phyloP scores from a whole-genome alignment of 2,797 vertebrate genomes.

The Darevskia nairensis region DNA sequence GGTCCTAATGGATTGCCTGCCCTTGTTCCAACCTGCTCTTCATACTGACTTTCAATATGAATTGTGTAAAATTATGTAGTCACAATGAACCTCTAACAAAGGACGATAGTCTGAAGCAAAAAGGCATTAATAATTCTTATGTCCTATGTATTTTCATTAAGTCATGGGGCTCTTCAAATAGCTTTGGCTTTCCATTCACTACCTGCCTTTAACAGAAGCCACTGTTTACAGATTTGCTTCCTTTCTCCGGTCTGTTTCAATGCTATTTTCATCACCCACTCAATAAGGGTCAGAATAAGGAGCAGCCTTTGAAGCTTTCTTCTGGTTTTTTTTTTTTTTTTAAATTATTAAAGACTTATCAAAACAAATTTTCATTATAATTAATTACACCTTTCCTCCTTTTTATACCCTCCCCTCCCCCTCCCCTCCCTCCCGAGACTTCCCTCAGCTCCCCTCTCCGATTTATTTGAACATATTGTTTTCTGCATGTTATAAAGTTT shows the following conservation, averaged over 20 bases:
- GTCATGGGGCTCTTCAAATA: neutral
- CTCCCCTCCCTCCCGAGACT: too few relatives aligned
- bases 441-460: too few relatives aligned
- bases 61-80: neutral
- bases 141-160: slow-evolving; percentile 3
- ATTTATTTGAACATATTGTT: too few relatives aligned
- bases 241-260: neutral
- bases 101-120: slow-evolving; percentile 7
- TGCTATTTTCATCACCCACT: neutral
- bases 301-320: too few relatives aligned
- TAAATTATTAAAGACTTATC: too few relatives aligned
- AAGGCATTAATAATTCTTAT: neutral
- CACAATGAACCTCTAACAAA: neutral
- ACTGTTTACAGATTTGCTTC: neutral
- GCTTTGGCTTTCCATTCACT: neutral
- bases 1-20: neutral
- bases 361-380: too few relatives aligned
- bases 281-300: too few relatives aligned
- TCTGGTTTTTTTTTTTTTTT: too few relatives aligned
- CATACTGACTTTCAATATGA: neutral
- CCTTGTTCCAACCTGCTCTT: neutral
- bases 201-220: neutral
- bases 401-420: too few relatives aligned
- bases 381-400: too few relatives aligned
- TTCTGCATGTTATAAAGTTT: too few relatives aligned